Evolutionary conservation across 2,113 vertebrate genomes (phyloP).

Genomic region (Malaclemys terrapin): DNA sequence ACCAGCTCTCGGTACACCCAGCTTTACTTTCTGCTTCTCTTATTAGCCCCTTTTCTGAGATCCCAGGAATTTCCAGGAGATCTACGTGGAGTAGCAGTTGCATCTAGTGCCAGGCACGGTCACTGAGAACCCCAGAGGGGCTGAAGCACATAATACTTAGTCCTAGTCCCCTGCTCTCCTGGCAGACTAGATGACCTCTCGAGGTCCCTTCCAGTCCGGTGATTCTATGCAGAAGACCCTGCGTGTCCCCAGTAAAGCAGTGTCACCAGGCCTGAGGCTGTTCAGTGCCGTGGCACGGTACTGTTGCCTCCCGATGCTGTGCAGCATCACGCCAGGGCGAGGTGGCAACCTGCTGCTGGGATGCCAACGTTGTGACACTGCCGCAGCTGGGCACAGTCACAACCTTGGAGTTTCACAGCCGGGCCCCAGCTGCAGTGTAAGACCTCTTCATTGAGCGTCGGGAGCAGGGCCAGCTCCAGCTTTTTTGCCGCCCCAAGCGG

Average conservation of each 20-base stretch:
- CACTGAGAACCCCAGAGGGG: not conserved
- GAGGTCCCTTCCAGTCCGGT: too few species aligned
- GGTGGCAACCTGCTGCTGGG: not conserved
- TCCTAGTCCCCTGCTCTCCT: too few species aligned
- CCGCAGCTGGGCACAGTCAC: not conserved
- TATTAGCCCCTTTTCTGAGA: too few species aligned
- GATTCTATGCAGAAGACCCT: too few species aligned
- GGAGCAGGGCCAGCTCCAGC: not conserved
- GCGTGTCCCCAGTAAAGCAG: not conserved
- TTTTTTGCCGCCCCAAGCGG: too few species aligned
- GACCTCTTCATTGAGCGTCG: not conserved
- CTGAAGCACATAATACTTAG: not conserved
- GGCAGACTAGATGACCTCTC: too few species aligned
- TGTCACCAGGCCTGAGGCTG: not conserved
- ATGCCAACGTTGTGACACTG: not conserved
- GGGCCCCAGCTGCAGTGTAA: not conserved
- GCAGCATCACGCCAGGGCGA: not conserved
- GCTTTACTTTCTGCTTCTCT: not conserved
- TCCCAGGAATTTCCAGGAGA: not conserved
- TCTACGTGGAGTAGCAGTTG: not conserved
- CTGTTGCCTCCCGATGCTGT: not conserved
- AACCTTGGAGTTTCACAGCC: not conserved
- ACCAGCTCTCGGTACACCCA: constrained; percentile 85
- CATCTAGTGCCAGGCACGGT: not conserved
- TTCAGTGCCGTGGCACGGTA: not conserved